Percentiles rank a stretch among this genome's conserved stretches.
Conservation (phyloP, 2,888 invertebrate species). For the Athetis lepigone region DNA sequence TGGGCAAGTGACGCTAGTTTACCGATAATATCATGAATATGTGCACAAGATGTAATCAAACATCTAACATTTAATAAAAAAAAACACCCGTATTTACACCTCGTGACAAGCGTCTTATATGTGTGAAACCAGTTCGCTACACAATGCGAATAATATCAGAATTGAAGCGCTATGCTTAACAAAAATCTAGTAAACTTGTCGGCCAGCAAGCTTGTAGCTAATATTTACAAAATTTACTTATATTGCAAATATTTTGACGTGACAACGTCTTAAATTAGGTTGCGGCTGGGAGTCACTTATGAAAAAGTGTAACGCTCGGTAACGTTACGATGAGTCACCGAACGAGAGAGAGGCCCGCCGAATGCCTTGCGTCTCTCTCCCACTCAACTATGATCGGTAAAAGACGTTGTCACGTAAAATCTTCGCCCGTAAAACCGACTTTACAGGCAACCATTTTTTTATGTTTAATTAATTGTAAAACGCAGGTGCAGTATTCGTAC, state of each 20-base stretch:
- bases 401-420: too few relatives aligned
- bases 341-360: too few relatives aligned
- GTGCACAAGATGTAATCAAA: constrained; percentile 29
- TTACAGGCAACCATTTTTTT: too few relatives aligned
- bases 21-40: constrained; percentile 17
- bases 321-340: too few relatives aligned
- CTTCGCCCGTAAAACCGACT: too few relatives aligned
- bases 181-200: constrained; percentile 11
- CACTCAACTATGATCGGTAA: too few relatives aligned
- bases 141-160: constrained; percentile 37
- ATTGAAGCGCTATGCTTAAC: not conserved
- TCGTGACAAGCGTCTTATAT: constrained; percentile 53
- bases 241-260: constrained; percentile 33
- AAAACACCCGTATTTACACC: constrained; percentile 56
- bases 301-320: too few relatives aligned
- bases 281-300: too few relatives aligned
- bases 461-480: too few relatives aligned
- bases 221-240: constrained; percentile 30
- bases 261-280: not conserved
- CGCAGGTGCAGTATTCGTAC: too few relatives aligned
- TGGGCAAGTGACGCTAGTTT: constrained; percentile 30
- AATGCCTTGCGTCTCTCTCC: too few relatives aligned
- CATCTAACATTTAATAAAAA: constrained; percentile 46
- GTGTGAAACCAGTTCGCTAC: constrained; percentile 41
- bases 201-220: too few relatives aligned